Evolutionary conservation across 92 coral and sea anemone genomes (phyloP).

Genomic region (Heteractis magnifica): DNA sequence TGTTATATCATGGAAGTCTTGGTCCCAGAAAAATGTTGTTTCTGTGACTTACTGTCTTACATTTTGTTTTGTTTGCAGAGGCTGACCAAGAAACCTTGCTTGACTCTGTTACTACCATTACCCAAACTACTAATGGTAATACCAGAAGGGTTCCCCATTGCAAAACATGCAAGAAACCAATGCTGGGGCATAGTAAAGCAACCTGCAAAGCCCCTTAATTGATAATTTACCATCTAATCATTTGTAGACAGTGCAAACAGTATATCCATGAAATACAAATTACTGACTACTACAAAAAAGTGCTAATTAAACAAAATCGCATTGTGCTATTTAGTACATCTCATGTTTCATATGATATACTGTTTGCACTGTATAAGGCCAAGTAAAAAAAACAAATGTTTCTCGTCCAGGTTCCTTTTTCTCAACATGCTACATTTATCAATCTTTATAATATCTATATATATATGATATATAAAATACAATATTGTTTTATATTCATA

Average conservation of each 20-base stretch:
- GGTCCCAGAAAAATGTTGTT: not conserved
- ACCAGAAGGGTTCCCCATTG: constrained; percentile 3
- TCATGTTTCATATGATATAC: too few relatives aligned
- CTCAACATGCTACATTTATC: too few relatives aligned
- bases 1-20: too few relatives aligned
- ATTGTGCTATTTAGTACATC: too few relatives aligned
- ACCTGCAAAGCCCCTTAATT: not conserved
- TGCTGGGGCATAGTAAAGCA: constrained; percentile 21
- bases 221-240: not conserved
- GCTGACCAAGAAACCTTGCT: constrained; percentile 15
- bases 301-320: too few relatives aligned
- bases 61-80: constrained; percentile 4
- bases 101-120: not conserved
- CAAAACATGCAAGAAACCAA: constrained; percentile 6
- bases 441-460: too few relatives aligned
- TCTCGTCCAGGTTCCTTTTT: too few relatives aligned
- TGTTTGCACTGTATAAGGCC: too few relatives aligned
- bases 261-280: not conserved
- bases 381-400: too few relatives aligned
- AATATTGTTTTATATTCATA: too few relatives aligned
- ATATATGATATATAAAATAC: too few relatives aligned
- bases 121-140: not conserved
- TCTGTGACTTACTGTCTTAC: not conserved
- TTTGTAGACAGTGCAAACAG: not conserved
- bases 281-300: too few relatives aligned